Evolutionary conservation across 1,140 invertebrate genomes (phyloP).

Genomic region (Sinonovacula constricta): DNA sequence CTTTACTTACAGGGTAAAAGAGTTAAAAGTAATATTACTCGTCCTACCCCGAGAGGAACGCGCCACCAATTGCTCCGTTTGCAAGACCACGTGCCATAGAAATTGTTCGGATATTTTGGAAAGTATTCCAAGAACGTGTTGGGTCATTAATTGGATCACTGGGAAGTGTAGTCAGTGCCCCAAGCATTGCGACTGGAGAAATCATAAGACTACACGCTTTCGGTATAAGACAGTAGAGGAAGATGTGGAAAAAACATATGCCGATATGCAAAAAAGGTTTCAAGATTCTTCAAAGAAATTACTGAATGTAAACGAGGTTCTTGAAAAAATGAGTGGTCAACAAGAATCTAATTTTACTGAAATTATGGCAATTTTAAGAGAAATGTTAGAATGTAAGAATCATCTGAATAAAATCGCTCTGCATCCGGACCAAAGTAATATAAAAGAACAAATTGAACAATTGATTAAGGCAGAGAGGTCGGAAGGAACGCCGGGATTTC

Average conservation of each 20-base stretch:
- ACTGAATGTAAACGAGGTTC: not conserved
- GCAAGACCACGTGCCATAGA: not conserved
- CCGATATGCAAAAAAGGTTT: not conserved
- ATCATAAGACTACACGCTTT: not conserved
- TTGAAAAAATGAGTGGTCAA: not conserved
- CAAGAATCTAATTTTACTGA: not conserved
- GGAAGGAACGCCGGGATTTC: too few relatives aligned
- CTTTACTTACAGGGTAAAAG: not conserved
- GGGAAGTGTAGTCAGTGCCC: not conserved
- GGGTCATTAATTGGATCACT: not conserved
- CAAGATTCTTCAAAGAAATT: not conserved
- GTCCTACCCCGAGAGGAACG: not conserved
- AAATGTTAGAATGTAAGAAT: not conserved
- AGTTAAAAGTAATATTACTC: not conserved
- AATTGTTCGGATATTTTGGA: not conserved
- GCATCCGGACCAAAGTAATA: not conserved
- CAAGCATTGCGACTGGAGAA: not conserved
- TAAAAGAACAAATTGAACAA: too few relatives aligned
- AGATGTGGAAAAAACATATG: not conserved
- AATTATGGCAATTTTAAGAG: not conserved
- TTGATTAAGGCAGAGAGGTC: too few relatives aligned
- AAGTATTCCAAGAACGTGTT: not conserved
- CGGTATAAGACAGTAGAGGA: not conserved
- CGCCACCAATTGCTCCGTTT: slow-evolving; percentile 3
- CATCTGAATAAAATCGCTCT: not conserved